Conservation (phyloP, 1,140 invertebrate genomes). For the Drosophila parabipectinata region DNA sequence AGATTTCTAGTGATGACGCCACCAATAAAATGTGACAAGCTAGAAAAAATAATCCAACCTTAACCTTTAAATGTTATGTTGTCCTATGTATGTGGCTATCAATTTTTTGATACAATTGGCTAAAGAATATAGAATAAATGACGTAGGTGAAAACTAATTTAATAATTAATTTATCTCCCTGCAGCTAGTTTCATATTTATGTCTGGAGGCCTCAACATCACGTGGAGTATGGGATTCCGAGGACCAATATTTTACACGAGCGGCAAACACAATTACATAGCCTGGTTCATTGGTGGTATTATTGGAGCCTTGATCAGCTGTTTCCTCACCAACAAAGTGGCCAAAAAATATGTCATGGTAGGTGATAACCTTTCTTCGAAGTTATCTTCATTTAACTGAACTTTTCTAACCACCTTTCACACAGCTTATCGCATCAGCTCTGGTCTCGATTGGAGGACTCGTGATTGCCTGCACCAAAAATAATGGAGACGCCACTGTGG, state of each 20-base stretch:
- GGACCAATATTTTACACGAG: accelerated
- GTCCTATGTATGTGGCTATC: background rate
- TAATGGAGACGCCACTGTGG: slow-evolving; percentile 18
- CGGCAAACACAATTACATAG: slow-evolving; percentile 36
- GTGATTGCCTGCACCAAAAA: slow-evolving; percentile 15
- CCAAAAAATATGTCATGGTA: slow-evolving; percentile 61
- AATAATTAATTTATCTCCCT: background rate
- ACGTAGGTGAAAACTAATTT: background rate
- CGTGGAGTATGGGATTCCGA: slow-evolving; percentile 61
- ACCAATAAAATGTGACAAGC: background rate
- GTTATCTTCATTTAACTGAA: background rate
- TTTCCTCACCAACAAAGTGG: slow-evolving; percentile 43
- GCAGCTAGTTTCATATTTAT: slow-evolving; percentile 60
- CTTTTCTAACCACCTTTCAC: accelerated
- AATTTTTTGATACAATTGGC: background rate
- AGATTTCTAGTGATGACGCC: slow-evolving; percentile 20
- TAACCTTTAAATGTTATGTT: background rate
- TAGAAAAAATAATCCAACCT: background rate
- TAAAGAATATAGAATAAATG: background rate
- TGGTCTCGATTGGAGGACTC: slow-evolving; percentile 53
- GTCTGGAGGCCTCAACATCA: slow-evolving; percentile 71
- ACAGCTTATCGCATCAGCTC: slow-evolving; percentile 29
- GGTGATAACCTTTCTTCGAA: background rate
- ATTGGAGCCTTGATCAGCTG: slow-evolving; percentile 51
- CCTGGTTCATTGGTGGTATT: slow-evolving; percentile 67